Percentiles rank a stretch among this genome's conserved stretches.
Evolutionary conservation across 2,888 invertebrate species (phyloP).

Genomic region (Arrhopalites spinosus): DNA sequence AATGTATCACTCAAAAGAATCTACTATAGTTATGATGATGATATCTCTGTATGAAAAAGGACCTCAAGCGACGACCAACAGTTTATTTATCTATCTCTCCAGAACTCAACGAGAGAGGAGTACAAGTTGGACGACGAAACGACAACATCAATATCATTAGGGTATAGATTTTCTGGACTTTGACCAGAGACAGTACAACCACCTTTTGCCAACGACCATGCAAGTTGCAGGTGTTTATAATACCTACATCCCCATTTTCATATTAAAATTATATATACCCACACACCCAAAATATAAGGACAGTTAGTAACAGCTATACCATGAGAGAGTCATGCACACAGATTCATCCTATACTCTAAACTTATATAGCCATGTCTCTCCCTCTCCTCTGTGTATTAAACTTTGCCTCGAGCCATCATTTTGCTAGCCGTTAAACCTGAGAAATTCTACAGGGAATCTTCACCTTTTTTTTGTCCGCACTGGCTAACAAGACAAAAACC

Average conservation of each 20-base stretch:
- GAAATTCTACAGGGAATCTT: constrained; percentile 18
- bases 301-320: not conserved
- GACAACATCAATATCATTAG: constrained; percentile 5
- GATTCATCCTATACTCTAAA: not conserved
- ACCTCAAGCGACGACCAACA: too few species aligned
- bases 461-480: not conserved
- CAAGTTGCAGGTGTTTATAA: too few species aligned
- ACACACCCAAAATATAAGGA: too few species aligned
- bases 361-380: not conserved
- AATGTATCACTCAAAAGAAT: too few species aligned
- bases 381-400: not conserved
- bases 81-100: constrained; percentile 1
- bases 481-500: too few species aligned
- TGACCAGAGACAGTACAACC: constrained; percentile 9
- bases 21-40: too few species aligned
- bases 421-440: constrained; percentile 20
- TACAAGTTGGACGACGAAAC: not conserved
- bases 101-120: not conserved
- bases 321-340: not conserved
- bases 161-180: constrained; percentile 5
- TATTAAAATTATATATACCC: too few species aligned
- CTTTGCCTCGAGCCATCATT: constrained; percentile 8
- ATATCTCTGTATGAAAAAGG: too few species aligned
- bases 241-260: too few species aligned
- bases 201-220: not conserved